Evolutionary conservation across 2,888 invertebrate species (phyloP).

Genomic region (Pharmacophagus antenor): DNA sequence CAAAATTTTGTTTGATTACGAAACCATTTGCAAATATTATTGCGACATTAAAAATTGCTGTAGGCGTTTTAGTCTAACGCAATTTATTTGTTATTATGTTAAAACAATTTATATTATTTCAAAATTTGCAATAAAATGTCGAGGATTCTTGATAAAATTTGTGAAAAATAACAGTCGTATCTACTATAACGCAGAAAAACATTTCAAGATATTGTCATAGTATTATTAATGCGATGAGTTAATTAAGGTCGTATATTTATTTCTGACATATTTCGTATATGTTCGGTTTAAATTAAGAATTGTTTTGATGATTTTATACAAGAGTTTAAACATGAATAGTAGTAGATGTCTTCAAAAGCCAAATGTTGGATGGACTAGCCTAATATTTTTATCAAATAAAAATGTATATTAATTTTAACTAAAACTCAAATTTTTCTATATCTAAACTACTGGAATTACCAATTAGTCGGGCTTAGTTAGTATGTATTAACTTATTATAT

Average conservation of each 20-base stretch:
- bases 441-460: neutral
- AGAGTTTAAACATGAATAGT: no score
- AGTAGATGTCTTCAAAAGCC: no score
- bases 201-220: neutral
- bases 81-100: conserved; percentile 5
- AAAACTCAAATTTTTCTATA: neutral
- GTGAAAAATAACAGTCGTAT: neutral
- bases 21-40: conserved; percentile 15
- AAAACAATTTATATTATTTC: conserved; percentile 20
- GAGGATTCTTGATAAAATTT: neutral
- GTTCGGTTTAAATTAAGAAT: neutral
- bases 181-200: neutral
- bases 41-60: conserved; percentile 9
- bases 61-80: conserved; percentile 8
- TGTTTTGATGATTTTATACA: no score
- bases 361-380: no score
- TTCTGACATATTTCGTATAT: neutral
- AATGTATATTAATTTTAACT: neutral
- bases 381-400: no score
- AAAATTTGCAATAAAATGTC: conserved; percentile 9
- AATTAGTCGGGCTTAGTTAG: neutral
- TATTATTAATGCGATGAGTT: conserved; percentile 1
- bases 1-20: conserved; percentile 7
- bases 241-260: neutral
- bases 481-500: neutral